A percentile compares a stretch with the other conserved stretches of the same genome.
These are phyloP conservation scores for Cynocephalus volans DNA, from an alignment of 2,113 vertebrate species.

Conservation along the genomic window DNA sequence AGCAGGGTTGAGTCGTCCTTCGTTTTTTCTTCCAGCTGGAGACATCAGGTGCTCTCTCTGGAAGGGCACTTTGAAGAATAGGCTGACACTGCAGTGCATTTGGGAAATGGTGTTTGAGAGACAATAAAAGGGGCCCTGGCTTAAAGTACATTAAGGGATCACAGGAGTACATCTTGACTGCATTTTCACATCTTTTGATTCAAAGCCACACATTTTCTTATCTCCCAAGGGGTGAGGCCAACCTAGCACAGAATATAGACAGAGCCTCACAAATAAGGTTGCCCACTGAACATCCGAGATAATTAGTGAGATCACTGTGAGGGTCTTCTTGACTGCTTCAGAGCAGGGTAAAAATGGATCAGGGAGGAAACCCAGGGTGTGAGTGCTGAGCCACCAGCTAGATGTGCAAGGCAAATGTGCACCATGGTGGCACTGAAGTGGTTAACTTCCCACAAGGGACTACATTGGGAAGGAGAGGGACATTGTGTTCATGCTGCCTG, in stretches of 20 bases:
- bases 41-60: background rate
- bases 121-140: slow-evolving; percentile 57
- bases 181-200: slow-evolving; percentile 76
- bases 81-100: slow-evolving; percentile 9
- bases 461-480: too few relatives aligned
- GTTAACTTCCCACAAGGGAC: background rate
- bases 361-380: background rate
- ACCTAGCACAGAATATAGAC: slow-evolving; percentile 56
- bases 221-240: slow-evolving; percentile 72
- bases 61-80: slow-evolving; percentile 60
- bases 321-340: background rate
- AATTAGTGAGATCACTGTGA: slow-evolving; percentile 30
- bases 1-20: background rate
- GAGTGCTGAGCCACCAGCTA: background rate
- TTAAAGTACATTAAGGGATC: slow-evolving; percentile 79
- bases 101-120: slow-evolving; percentile 54
- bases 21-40: slow-evolving; percentile 37
- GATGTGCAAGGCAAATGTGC: rapidly evolving
- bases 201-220: slow-evolving; percentile 69
- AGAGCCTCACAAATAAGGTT: slow-evolving; percentile 44
- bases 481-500: rapidly evolving
- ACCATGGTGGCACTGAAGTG: rapidly evolving
- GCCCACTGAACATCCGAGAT: slow-evolving; percentile 18
- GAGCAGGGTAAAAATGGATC: background rate
- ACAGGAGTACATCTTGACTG: slow-evolving; percentile 58